These are phyloP conservation scores for Ischnus inquisitorius DNA, from an alignment of 2,888 invertebrate genomes.

Conservation along the genomic window DNA sequence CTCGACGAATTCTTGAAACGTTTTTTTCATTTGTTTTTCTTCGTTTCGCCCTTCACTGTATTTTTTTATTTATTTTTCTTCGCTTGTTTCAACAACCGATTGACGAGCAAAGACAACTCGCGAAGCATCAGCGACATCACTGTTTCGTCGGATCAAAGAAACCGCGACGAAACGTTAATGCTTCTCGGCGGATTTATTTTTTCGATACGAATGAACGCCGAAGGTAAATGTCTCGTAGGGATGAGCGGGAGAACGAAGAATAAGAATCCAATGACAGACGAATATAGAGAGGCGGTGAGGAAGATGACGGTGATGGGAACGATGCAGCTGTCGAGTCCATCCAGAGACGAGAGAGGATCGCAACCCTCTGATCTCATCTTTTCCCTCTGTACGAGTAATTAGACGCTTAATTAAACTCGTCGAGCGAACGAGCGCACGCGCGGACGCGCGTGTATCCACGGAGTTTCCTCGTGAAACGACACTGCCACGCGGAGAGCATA, in stretches of 20 bases:
- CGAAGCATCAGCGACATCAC: neutral
- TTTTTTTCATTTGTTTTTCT: neutral
- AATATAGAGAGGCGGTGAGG: constrained; percentile 45
- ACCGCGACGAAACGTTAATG: constrained; percentile 17
- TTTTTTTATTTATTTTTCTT: neutral
- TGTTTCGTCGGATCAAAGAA: constrained; percentile 33
- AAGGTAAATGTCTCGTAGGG: constrained; percentile 4
- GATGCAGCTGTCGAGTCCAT: constrained; percentile 57
- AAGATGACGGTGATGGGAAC: constrained; percentile 37
- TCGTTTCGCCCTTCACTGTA: neutral
- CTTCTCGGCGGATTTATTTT: neutral
- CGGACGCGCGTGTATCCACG: constrained; percentile 34
- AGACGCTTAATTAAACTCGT: constrained; percentile 67
- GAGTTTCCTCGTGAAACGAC: constrained; percentile 17
- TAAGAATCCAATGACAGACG: constrained; percentile 47
- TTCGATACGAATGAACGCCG: constrained; percentile 33
- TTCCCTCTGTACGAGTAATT: constrained; percentile 61
- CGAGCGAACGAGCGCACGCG: constrained; percentile 28
- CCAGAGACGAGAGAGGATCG: constrained; percentile 51
- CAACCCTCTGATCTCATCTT: constrained; percentile 64
- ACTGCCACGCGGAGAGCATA: constrained; percentile 15
- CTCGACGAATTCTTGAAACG: neutral
- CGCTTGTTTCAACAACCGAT: neutral
- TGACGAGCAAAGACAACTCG: neutral
- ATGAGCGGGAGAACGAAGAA: neutral